Evolutionary conservation across 2,797 vertebrate species (phyloP), one percentile per base, ranked within the genome.

Genomic region (Rousettus madagascariensis): DNA sequence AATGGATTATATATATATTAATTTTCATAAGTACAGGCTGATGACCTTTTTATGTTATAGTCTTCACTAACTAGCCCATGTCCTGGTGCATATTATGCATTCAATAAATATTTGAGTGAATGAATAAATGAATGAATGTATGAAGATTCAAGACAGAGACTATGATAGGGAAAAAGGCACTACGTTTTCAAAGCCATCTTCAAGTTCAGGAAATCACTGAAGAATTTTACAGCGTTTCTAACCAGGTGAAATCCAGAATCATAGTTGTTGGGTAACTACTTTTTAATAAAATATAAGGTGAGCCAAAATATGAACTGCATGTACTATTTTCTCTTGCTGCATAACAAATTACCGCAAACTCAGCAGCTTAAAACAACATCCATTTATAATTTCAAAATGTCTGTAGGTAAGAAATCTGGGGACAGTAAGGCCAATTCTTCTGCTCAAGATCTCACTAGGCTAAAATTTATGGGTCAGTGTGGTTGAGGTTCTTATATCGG

Each of bases 141-240:
- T 43, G 33, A 46, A 82, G 15, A 66, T 16, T 86, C 6, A 69
- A 24, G 38, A 43, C 24, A 77, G 0, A 82, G 71, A 69, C 59
- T 46, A 16, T 53, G 2, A 15, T 33, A 6, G 10, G n/a, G 26
- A 65, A 75, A 33, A 74, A 78, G 2, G 3, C n/a, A 77, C 26
- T 94, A 1, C 8, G 59, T 84, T 90, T 94, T 92, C 38, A 36
- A 55, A 79, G 13, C 46, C 22, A 80, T 11, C 15, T 49, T 90
- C 22, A 85, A 91, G 17, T 94, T 91, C 1, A 89, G 38, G 33
- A 89, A 86, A 80, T 57, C 12, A 41, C 3, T 75, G 41, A 78
- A 38, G 72, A 93, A 30, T n/a, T 53, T 51, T 6, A 46, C 0
- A 84, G 0, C 1, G 65, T 88, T 90, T 93, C 15, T 82, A 85